These are phyloP conservation scores for Premnoplex brunnescens DNA, from an alignment of 2,797 vertebrate genomes.

Conservation along the genomic window DNA sequence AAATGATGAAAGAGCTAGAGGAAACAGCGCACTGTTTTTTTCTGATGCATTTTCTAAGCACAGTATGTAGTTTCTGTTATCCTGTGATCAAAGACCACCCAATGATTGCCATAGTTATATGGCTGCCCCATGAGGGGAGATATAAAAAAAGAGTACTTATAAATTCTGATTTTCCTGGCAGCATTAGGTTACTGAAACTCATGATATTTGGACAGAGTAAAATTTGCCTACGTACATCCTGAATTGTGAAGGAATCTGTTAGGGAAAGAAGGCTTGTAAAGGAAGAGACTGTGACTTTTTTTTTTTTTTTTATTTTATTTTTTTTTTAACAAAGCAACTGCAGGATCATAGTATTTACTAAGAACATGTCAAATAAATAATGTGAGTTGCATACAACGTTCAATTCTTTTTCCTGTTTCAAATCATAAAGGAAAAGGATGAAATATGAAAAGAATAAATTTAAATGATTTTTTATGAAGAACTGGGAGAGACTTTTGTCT, in stretches of 20 bases:
- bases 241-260: background rate
- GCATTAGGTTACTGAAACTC: background rate
- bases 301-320: too few relatives aligned
- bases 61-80: background rate
- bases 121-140: background rate
- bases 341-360: background rate
- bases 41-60: slow-evolving; percentile 24
- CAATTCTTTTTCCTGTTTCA: background rate
- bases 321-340: background rate
- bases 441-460: background rate
- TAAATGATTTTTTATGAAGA: background rate
- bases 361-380: background rate
- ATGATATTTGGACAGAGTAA: background rate
- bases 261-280: background rate
- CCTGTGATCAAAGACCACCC: slow-evolving; percentile 39
- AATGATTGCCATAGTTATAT: background rate
- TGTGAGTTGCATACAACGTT: background rate
- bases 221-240: background rate
- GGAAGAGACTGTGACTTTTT: background rate
- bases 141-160: background rate
- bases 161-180: background rate
- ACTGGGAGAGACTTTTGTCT: background rate
- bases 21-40: background rate
- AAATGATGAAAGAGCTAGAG: slow-evolving; percentile 35
- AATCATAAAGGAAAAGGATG: background rate